Conservation (phyloP, 2,113 vertebrate species). For the Aix galericulata region DNA sequence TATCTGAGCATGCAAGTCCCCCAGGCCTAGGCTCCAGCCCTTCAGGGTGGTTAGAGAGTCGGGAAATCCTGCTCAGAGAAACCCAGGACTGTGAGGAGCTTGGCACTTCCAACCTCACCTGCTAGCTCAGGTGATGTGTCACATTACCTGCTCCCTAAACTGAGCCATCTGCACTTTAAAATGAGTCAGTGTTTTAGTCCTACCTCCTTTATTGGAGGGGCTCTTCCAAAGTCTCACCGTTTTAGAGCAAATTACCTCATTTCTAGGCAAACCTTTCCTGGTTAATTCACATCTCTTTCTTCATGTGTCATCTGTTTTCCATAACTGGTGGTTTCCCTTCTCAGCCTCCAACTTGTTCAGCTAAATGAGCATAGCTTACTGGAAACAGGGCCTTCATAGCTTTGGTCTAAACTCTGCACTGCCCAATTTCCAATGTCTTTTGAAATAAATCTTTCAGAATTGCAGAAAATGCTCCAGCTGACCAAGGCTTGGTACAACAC, state of each 20-base stretch:
- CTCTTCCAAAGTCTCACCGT: not conserved
- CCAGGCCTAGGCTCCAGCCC: accelerated
- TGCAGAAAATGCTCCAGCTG: not conserved
- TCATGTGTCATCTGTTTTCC: not conserved
- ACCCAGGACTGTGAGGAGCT: not conserved
- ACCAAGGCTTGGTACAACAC: not conserved
- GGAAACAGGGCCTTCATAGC: not conserved
- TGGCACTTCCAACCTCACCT: not conserved
- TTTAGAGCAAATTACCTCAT: not conserved
- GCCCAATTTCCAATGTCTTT: not conserved
- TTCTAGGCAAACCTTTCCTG: not conserved
- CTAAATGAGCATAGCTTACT: not conserved
- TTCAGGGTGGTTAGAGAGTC: not conserved
- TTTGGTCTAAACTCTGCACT: not conserved
- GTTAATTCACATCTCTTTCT: not conserved
- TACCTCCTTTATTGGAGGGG: not conserved
- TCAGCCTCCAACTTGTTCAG: not conserved
- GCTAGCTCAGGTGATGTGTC: not conserved
- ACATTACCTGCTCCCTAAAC: not conserved
- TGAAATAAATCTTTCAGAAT: not conserved
- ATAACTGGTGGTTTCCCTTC: not conserved
- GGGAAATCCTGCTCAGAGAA: not conserved
- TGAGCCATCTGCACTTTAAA: not conserved
- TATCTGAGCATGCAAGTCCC: not conserved
- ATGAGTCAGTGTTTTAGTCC: not conserved